Evolutionary conservation across 2,888 invertebrate species (phyloP).

Genomic region (Poecilobothrus nobilitatus): DNA sequence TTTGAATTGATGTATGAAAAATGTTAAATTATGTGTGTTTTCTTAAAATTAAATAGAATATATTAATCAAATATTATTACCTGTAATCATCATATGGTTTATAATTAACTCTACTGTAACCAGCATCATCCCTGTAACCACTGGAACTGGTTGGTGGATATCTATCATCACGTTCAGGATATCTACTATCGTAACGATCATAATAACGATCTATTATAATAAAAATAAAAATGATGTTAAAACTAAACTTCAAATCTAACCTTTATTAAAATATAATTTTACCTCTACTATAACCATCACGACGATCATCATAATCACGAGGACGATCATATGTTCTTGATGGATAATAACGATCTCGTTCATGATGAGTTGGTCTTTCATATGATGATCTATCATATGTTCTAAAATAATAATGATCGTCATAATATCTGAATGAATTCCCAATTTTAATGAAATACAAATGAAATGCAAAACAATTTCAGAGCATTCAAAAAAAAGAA

Average conservation of each 20-base stretch:
- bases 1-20: too few species aligned
- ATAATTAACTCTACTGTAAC: background rate
- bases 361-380: background rate
- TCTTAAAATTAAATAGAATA: too few species aligned
- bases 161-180: background rate
- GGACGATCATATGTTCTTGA: slow-evolving; percentile 32
- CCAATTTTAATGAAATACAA: too few species aligned
- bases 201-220: background rate
- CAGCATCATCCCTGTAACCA: background rate
- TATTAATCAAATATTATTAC: background rate
- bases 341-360: background rate
- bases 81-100: slow-evolving; percentile 1
- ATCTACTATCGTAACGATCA: background rate
- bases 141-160: background rate
- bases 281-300: slow-evolving; percentile 20
- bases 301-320: slow-evolving; percentile 29
- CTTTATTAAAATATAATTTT: background rate
- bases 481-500: background rate
- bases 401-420: slow-evolving; percentile 22
- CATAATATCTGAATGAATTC: background rate
- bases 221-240: background rate
- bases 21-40: too few species aligned
- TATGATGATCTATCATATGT: slow-evolving; percentile 31
- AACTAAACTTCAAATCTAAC: too few species aligned
- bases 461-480: too few species aligned